A percentile compares a stretch with the other conserved stretches of the same genome.
These are phyloP conservation scores for Tortrix viridana DNA, from an alignment of 2,888 invertebrate genomes.

Conservation along the genomic window DNA sequence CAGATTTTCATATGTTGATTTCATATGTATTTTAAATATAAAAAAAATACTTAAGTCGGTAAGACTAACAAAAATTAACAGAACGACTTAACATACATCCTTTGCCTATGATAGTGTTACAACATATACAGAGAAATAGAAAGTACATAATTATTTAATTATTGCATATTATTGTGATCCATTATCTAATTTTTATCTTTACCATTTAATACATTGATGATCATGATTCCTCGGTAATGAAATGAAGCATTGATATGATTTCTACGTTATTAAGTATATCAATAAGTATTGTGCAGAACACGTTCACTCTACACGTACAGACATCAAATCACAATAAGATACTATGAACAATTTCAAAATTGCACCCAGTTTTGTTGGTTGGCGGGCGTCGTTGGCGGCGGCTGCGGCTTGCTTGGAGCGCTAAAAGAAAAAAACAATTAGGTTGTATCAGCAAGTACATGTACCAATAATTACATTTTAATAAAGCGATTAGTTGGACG, in stretches of 20 bases:
- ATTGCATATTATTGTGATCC: constrained; percentile 61
- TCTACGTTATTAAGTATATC: constrained; percentile 66
- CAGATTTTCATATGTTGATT: neutral
- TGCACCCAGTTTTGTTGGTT: constrained; percentile 81
- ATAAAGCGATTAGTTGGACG: no score
- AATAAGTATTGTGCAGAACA: constrained; percentile 76
- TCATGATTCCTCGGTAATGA: constrained; percentile 34
- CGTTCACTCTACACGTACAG: constrained; percentile 48
- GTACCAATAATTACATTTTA: neutral
- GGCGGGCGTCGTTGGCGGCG: constrained; percentile 69
- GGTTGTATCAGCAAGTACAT: neutral
- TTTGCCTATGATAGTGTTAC: constrained; percentile 62
- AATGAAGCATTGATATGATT: constrained; percentile 50
- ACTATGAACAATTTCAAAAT: constrained; percentile 59
- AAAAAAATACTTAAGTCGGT: constrained; percentile 14
- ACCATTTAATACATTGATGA: constrained; percentile 17
- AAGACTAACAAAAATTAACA: constrained; percentile 4
- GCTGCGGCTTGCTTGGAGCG: constrained; percentile 64
- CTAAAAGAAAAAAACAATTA: constrained; percentile 51
- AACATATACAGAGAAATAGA: constrained; percentile 73
- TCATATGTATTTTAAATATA: neutral
- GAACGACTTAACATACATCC: constrained; percentile 23
- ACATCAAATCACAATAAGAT: constrained; percentile 65
- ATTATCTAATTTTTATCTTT: constrained; percentile 48
- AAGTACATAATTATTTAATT: constrained; percentile 54